Evolutionary conservation across 2,888 invertebrate species (phyloP).

Genomic region (Escarpia spicata): DNA sequence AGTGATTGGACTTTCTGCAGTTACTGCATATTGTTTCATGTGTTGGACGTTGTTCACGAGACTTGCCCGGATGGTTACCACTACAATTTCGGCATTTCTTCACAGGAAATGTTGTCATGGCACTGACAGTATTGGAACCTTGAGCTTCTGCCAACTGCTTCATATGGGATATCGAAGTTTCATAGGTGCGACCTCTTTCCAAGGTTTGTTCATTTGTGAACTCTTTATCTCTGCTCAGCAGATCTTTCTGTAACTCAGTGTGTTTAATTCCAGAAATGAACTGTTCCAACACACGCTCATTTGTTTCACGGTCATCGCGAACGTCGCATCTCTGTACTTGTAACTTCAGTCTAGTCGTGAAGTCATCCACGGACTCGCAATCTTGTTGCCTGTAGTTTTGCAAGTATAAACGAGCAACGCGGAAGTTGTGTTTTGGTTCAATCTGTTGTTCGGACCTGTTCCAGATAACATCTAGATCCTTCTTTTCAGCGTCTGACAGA

Average conservation of each 20-base stretch:
- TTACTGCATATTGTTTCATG: too few relatives aligned
- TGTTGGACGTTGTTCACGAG: not conserved
- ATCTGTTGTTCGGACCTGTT: not conserved
- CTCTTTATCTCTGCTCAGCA: too few relatives aligned
- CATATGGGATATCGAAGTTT: too few relatives aligned
- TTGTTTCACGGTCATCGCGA: not conserved
- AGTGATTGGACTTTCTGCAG: not conserved
- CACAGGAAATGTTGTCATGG: not conserved
- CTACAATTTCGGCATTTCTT: not conserved
- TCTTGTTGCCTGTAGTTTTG: too few relatives aligned
- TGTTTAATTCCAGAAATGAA: too few relatives aligned
- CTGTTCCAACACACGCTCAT: too few relatives aligned
- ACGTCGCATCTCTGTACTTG: slow-evolving; percentile 6
- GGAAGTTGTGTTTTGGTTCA: too few relatives aligned
- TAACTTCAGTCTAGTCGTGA: not conserved
- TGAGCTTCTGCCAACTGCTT: not conserved
- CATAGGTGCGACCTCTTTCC: not conserved
- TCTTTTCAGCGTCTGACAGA: not conserved
- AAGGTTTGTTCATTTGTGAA: not conserved
- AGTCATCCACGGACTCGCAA: too few relatives aligned
- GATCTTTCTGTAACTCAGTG: too few relatives aligned
- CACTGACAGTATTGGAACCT: not conserved
- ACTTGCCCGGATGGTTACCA: not conserved
- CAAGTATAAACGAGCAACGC: too few relatives aligned
- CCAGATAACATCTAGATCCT: slow-evolving; percentile 14